Evolutionary conservation across 2,113 vertebrate genomes (phyloP), one percentile per base, ranked within the genome.

Genomic region (Alces alces): DNA sequence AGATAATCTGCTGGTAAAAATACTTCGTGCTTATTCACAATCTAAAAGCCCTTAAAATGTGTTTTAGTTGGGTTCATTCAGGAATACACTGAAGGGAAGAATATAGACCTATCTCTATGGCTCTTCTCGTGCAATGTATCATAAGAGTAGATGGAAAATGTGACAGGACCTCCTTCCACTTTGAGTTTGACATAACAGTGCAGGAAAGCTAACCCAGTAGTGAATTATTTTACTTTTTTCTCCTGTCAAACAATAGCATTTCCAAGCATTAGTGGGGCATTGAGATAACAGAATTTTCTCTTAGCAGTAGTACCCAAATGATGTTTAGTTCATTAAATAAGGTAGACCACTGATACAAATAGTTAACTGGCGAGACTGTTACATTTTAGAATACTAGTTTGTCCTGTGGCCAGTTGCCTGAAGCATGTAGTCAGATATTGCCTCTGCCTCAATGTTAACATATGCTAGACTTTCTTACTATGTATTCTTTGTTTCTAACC

Each of bases 331-430:
- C 6, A 50, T 23, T 86, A 57, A 61, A 7, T 39, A 92, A 52
- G 0, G 2, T 73, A 70, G 17, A 19, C 1, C 2, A 60, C 17
- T 33, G 12, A 39, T 54, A 4, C 14, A n/a, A 4, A 15, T 27
- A 8, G 13, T 87, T 52, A 36, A 43, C 2, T 13, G 4, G 45
- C n/a, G 5, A 89, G 27, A 85, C 2, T 70, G 12, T 13, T 10
- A 30, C 2, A 14, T 61, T 16, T 57, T 83, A n/a, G 13, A 47
- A 39, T 52, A 45, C 30, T 4, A 52, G 1, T 17, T 54, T 79
- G 25, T 36, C 13, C 16, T 82, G 0, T 13, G 15, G 6, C 19
- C 45, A 36, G 11, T 50, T 61, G 23, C 14, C 52, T 50, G 23
- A 79, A 43, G 52, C 25, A 58, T 7, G 45, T 21, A 3, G 39